These are phyloP conservation scores for Mesorhabditis spiculigera DNA, from an alignment of 2,888 invertebrate genomes.

Conservation along the genomic window DNA sequence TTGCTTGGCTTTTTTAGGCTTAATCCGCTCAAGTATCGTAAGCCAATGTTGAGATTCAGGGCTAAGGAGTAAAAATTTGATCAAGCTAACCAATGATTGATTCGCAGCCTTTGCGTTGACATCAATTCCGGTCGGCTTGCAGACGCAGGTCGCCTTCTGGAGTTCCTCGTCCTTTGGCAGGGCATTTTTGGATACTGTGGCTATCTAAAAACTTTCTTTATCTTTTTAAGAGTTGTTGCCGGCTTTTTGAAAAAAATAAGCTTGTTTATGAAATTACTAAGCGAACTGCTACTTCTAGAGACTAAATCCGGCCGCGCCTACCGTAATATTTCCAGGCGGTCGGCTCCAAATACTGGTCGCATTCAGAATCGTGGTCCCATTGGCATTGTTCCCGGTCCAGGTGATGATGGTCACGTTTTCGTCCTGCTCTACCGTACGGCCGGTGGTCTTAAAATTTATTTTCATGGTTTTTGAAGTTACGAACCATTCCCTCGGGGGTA, in stretches of 20 bases:
- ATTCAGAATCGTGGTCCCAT: neutral
- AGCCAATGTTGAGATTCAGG: too few species aligned
- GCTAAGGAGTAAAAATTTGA: neutral
- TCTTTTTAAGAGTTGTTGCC: neutral
- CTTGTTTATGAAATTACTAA: neutral
- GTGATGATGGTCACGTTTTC: conserved; percentile 4
- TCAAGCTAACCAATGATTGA: neutral
- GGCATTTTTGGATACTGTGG: neutral
- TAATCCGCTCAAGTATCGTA: too few species aligned
- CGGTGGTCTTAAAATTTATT: neutral
- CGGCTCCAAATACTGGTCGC: neutral
- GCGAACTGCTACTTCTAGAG: neutral
- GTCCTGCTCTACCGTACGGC: neutral
- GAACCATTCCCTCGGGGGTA: too few species aligned
- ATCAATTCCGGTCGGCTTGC: conserved; percentile 2
- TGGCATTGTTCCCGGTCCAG: neutral
- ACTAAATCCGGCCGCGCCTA: neutral
- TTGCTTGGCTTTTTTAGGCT: too few species aligned
- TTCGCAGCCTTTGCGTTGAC: neutral
- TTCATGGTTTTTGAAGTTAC: too few species aligned
- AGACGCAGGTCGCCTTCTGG: neutral
- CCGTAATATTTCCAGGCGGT: neutral
- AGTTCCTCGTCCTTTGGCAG: neutral
- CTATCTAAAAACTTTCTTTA: neutral
- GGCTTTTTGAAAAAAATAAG: neutral